Percentiles rank a stretch among this genome's conserved stretches.
phyloP scores from a whole-genome alignment of 2,888 invertebrate genomes.

The Hemaris fuciformis region DNA sequence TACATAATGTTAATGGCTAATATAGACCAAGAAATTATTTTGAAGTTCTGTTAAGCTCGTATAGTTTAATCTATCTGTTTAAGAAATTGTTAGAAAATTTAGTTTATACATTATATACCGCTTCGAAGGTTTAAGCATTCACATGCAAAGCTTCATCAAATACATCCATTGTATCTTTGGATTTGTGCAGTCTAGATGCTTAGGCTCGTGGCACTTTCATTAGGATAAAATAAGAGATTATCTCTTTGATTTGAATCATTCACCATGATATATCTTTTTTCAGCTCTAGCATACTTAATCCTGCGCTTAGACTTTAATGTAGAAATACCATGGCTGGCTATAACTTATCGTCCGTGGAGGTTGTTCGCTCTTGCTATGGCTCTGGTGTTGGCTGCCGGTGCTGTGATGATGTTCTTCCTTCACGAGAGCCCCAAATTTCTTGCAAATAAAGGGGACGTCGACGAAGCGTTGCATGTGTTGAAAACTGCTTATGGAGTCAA shows the following conservation, averaged over 20 bases:
- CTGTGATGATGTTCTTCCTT: slow-evolving; percentile 69
- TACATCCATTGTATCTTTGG: too few species aligned
- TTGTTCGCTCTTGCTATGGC: slow-evolving; percentile 74
- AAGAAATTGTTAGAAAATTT: too few species aligned
- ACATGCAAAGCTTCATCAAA: too few species aligned
- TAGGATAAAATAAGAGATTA: too few species aligned
- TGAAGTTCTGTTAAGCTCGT: too few species aligned
- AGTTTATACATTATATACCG: too few species aligned
- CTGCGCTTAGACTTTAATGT: slow-evolving; percentile 43
- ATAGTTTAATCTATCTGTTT: too few species aligned
- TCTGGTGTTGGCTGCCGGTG: slow-evolving; percentile 57
- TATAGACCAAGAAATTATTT: too few species aligned
- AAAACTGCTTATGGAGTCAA: slow-evolving; percentile 23
- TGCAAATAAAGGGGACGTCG: slow-evolving; percentile 77
- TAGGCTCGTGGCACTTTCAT: too few species aligned
- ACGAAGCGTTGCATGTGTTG: slow-evolving; percentile 68
- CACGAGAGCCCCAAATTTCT: slow-evolving; percentile 88
- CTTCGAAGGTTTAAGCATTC: too few species aligned
- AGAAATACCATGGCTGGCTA: slow-evolving; percentile 39
- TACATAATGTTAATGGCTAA: too few species aligned
- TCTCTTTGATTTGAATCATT: neutral
- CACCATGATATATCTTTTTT: neutral
- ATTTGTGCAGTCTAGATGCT: too few species aligned
- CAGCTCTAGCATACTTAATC: slow-evolving; percentile 27
- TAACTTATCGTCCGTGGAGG: slow-evolving; percentile 85